phyloP scores from a whole-genome alignment of 2,888 invertebrate species.

The Drepana falcataria region DNA sequence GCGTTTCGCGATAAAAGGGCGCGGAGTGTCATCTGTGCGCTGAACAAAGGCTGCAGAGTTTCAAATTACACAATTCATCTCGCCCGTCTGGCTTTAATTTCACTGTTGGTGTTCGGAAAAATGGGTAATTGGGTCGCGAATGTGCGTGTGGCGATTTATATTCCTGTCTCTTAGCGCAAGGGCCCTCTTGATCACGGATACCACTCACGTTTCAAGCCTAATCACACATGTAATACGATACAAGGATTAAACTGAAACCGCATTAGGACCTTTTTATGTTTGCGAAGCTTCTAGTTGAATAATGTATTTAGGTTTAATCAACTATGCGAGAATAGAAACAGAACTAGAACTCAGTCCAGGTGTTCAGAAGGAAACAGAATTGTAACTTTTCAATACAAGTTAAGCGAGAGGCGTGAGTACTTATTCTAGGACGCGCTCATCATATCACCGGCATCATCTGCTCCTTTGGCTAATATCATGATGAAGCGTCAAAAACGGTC shows the following conservation, averaged over 20 bases:
- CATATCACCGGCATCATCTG: too few species aligned
- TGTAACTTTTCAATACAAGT: too few species aligned
- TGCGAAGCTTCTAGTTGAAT: not conserved
- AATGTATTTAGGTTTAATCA: not conserved
- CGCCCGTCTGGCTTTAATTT: constrained; percentile 49
- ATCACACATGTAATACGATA: not conserved
- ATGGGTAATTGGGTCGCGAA: constrained; percentile 58
- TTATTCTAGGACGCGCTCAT: too few species aligned
- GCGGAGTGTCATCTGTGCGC: constrained; percentile 42
- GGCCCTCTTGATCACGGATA: not conserved
- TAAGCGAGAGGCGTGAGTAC: too few species aligned
- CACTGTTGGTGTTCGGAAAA: constrained; percentile 50
- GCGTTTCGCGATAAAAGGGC: constrained; percentile 30
- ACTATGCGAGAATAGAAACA: too few species aligned
- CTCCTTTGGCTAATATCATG: too few species aligned
- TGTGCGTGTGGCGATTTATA: constrained; percentile 21
- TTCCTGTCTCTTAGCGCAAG: not conserved
- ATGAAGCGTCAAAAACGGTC: too few species aligned
- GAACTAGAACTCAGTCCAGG: too few species aligned
- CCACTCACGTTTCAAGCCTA: not conserved
- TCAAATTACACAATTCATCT: constrained; percentile 67
- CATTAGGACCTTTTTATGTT: constrained; percentile 9
- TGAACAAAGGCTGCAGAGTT: constrained; percentile 52
- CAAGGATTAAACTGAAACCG: constrained; percentile 4
- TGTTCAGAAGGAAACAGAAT: too few species aligned